Evolutionary conservation across 2,888 invertebrate species (phyloP), one percentile per base, ranked within the genome.

Genomic region (Plebejus melissa): DNA sequence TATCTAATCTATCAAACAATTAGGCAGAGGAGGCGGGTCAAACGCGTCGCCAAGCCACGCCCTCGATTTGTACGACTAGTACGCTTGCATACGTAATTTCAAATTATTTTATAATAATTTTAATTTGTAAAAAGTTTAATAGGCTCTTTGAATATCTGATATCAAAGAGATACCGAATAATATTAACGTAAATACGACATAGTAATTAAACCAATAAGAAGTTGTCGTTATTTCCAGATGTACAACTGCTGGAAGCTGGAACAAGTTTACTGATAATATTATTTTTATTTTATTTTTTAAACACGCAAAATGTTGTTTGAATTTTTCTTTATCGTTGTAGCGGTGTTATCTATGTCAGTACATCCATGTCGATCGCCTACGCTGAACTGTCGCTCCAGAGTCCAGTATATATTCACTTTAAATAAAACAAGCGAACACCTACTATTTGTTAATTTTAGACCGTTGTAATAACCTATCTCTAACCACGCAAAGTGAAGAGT

Each of bases 301-400:
- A 65, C 65, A 65, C 28, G 65, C 32, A 32, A 65, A 16, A 36
- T 16, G 65, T 65, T 65, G 32, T 11, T 65, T 65, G 16, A 54
- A 16, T 54, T 16, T 54, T 54, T 16, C 1, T 22, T 32, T 65
- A 13, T 16, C 46, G 46, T 11, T 71, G 71, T 22, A 46, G 32
- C 16, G 32, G 6, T 54, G 32, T 50, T 54, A 16, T 54, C 16
- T 28, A 1, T 3, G 72, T 16, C 72, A 11, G 72, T 72, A 54
- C 72, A 54, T 32, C 54, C 54, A 54, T 32, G 72, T 72, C 50
- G 54, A 54, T 72, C 72, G 72, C 72, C 54, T 54, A 72, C 72
- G 72, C 72, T 32, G 50, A 54, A 16, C 72, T 54, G 32, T 71
- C 28, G 46, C 71, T 50, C 46, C 32, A 32, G 41, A 41, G 32